A percentile compares a stretch with the other conserved stretches of the same genome.
phyloP scores from a whole-genome alignment of 2,888 invertebrate species.

The Epinotia brunnichana region DNA sequence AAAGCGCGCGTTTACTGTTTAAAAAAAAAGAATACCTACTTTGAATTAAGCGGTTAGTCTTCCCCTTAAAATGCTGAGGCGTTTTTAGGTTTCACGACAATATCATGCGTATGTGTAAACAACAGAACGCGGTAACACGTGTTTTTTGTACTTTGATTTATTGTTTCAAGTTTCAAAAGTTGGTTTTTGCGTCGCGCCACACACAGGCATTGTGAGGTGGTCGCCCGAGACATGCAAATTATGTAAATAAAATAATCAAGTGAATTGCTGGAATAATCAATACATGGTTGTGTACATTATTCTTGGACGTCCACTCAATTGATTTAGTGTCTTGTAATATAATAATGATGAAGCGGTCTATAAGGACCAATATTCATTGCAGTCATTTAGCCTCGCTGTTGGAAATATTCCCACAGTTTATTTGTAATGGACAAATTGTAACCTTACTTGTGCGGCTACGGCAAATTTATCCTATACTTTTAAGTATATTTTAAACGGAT shows the following conservation, averaged over 20 bases:
- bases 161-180: slow-evolving; percentile 79
- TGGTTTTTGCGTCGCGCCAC: slow-evolving; percentile 76
- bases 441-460: neutral
- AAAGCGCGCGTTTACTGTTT: neutral
- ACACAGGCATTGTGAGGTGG: slow-evolving; percentile 68
- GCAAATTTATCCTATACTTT: neutral
- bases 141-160: slow-evolving; percentile 81
- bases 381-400: slow-evolving; percentile 27
- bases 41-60: slow-evolving; percentile 46
- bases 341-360: slow-evolving; percentile 41
- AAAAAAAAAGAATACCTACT: neutral
- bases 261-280: slow-evolving; percentile 50
- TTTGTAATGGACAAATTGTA: neutral
- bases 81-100: slow-evolving; percentile 72
- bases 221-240: slow-evolving; percentile 63
- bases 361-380: slow-evolving; percentile 39
- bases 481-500: neutral
- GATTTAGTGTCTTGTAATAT: slow-evolving; percentile 44
- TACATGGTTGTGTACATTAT: slow-evolving; percentile 42
- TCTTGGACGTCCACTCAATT: slow-evolving; percentile 43
- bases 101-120: slow-evolving; percentile 75
- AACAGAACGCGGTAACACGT: slow-evolving; percentile 78
- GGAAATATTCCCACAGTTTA: slow-evolving; percentile 34
- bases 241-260: slow-evolving; percentile 49
- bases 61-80: slow-evolving; percentile 64